Evolutionary conservation across 1,140 invertebrate genomes (phyloP), one percentile per base, ranked within the genome.

Genomic region (Episyrphus balteatus): DNA sequence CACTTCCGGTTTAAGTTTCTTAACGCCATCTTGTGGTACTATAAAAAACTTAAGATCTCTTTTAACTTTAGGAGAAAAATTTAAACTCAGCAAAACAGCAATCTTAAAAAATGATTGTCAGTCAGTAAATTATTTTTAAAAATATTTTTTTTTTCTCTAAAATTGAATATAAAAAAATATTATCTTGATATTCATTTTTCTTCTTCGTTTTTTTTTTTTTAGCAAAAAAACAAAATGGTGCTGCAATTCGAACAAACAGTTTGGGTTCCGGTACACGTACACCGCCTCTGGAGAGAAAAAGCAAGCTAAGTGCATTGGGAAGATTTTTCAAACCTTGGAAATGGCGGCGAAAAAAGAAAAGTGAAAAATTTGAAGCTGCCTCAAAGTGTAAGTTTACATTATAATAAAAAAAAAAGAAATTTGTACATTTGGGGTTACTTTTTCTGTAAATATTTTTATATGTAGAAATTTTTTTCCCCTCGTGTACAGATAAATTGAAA

Each of bases 281-380:
- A 51, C 89, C 84, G 56, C 82, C 82, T 53, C 77, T 82, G 49
- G 88, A 87, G 72, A 79, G 87, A 53, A 94, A 92, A 70, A 92
- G 90, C 61, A 92, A 92, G 70, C 86, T 97, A 68, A 88, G 91
- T 31, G 86, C 88, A 40, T 77, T 98, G 61, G 91, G 92, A 55
- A 84, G 90, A 73, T 80, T 97, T 58, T 94, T 98, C 70, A 95
- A 95, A 74, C 93, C 93, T 6, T 97, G 93, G 93, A 97, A 96
- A 71, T 98, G 93, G 93, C 92, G 93, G 75, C 80, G 92, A 72
- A 95, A 94, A 87, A 94, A 95, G 81, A 97, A 96, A 77, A 93
- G 90, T 47, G 92, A 98, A 67, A 94, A 93, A 71, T 92, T 97
- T 62, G 92, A 96, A 72, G 89, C 91, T 57, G 83, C 91, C 56